Percentiles rank a stretch among this genome's conserved stretches.
Evolutionary conservation across 2,113 vertebrate species (phyloP).

Genomic region (Laticauda colubrina): DNA sequence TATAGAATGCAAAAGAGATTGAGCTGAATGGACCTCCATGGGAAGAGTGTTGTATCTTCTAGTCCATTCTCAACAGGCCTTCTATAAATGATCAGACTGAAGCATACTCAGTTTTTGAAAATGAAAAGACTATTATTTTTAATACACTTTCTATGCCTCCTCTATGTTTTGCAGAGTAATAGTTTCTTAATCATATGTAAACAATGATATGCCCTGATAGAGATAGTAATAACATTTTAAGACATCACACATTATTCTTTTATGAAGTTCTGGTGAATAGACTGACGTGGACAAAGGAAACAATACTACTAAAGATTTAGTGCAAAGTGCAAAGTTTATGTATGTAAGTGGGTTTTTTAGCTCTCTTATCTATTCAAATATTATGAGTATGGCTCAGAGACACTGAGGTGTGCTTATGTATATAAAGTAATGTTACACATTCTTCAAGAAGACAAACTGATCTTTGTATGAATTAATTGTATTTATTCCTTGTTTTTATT

Average conservation of each 20-base stretch:
- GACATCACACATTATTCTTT: neutral
- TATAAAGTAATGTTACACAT: neutral
- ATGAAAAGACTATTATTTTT: neutral
- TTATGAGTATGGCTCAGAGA: neutral
- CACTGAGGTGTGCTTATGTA: neutral
- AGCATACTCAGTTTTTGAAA: neutral
- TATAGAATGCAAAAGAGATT: neutral
- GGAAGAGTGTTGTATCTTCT: neutral
- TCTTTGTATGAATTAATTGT: neutral
- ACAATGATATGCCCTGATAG: neutral
- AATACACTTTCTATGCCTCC: neutral
- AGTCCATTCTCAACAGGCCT: neutral
- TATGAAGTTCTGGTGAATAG: neutral
- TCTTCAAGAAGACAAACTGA: neutral
- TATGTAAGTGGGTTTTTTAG: neutral
- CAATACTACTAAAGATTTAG: neutral
- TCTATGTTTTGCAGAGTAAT: neutral
- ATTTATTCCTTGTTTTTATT: constrained; percentile 54
- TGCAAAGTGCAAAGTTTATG: neutral
- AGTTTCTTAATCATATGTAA: neutral
- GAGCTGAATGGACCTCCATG: neutral
- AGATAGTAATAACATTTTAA: neutral
- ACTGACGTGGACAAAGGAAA: neutral
- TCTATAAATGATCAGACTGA: neutral
- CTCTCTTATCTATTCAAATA: neutral